Base-by-base conservation (phyloP, 2,888 invertebrate genomes). In the Herminia tarsipennalis region DNA sequence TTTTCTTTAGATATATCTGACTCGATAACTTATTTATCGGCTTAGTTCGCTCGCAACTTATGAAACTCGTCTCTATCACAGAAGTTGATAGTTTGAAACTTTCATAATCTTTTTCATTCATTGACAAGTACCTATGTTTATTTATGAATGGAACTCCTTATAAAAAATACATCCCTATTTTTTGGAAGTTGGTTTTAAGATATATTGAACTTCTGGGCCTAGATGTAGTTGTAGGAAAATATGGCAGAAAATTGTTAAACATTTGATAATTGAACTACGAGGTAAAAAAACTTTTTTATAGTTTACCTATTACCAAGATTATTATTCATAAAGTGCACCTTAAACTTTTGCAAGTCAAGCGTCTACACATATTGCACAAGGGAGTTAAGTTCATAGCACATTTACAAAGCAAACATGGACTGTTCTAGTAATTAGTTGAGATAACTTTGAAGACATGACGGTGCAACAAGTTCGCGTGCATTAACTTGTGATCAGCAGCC, bases 401-500 rank as follows among this genome's bases (percentile, higher is more conserved):
- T 70, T 63, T 58, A 72, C 69, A 64, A 68, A 70, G 70, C 71
- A 72, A 75, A 74, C 71, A 67, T 53, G 62, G 60, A 61, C 48
- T 61, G 62, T 57, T 47, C 59, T 56, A 70, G 73, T 78, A 82
- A 81, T 83, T 82, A 79, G 76, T 70, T 76, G 61, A 72, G 62
- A 66, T 66, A 72, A 75, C 78, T 78, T 80, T 78, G 63, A 72
- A 75, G 74, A 73, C 75, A 71, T 71, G 76, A 67, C 70, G 69
- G 68, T 72, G 76, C 74, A 66, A 68, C 66, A 76, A 74, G 74
- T 78, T 72, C 55, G 56, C 20, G 52, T 73, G 74, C 72, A 78
- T 75, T 78, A 80, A 76, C 70, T 81, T 73, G 66, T 63, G 74
- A 78, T 79, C 69, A 66, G 73, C 83, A n/a, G n/a, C 25, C 73